Evolutionary conservation across 2,113 vertebrate genomes (phyloP), one percentile per base, ranked within the genome.

Genomic region (Pipra filicauda): DNA sequence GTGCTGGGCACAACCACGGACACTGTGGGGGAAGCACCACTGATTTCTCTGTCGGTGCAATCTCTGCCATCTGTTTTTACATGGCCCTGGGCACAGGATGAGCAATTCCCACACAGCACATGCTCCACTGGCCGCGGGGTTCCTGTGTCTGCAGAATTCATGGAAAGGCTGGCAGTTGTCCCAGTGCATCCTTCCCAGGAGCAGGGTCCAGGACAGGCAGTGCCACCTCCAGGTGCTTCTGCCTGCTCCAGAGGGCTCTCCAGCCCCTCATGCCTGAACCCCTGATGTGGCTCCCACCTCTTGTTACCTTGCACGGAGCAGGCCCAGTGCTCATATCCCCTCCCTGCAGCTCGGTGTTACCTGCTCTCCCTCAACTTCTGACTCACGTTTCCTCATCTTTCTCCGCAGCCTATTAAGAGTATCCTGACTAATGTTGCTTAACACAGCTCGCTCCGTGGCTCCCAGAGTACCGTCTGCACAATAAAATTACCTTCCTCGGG

Each of bases 61-160:
- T 89, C 97, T 90, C 85, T 94, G 97, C 98, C 97, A 92, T 97
- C 98, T 98, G 98, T 95, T 97, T 97, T 93, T 64, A 80, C 95
- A 71, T 46, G 91, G 93, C 97, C 93, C 98, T 95, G 91, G 76
- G 97, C 97, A 96, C 76, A 89, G 94, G 96, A 91, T 74, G 94
- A 97, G 98, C 96, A 86, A 96, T 44, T 98, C 97, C 95, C 96
- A 59, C 80, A 74, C 43, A 95, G 70, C 24, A 65, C 65, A 77
- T 23, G 11, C 98, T 97, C 94, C 97, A 80, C 89, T 7, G 75
- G 94, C 97, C 96, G 86, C 30, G 6, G 97, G 96, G 97, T 95
- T 97, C 97, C 97, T 96, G 96, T 70, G 80, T 94, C 96, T 95
- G 97, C 96, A 95, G 96, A 96, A 97, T 96, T 95, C 96, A 83